These are phyloP conservation scores for Perithous albicinctus DNA, from an alignment of 2,888 invertebrate genomes.

Conservation along the genomic window DNA sequence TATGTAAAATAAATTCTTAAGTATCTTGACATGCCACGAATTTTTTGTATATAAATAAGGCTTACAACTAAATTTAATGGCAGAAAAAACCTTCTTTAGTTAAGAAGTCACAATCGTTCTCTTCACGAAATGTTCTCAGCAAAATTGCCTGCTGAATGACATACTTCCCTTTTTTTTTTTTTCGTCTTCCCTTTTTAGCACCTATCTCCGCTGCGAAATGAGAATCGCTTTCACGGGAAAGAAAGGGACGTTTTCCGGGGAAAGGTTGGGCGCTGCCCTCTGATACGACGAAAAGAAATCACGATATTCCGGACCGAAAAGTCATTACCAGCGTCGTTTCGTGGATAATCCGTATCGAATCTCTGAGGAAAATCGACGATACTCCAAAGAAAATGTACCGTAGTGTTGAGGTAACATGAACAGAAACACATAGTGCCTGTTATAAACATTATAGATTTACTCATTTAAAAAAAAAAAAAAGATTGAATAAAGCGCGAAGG, in stretches of 20 bases:
- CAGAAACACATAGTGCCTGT: neutral
- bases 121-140: neutral
- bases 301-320: conserved; percentile 24
- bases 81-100: neutral
- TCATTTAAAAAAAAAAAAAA: conserved; percentile 11
- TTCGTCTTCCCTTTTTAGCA: neutral
- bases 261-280: conserved; percentile 16
- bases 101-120: neutral
- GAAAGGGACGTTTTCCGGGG: neutral
- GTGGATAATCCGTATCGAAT: conserved; percentile 30
- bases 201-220: conserved; percentile 7
- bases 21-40: too few species aligned
- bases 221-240: neutral
- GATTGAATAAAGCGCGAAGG: too few species aligned
- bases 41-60: too few species aligned
- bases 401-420: neutral
- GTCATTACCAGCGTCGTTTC: conserved; percentile 9
- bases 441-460: conserved; percentile 2
- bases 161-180: neutral
- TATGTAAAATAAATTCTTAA: too few species aligned
- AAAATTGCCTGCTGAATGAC: neutral
- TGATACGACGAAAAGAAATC: conserved; percentile 19
- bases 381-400: neutral
- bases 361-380: neutral
- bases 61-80: neutral